Base-by-base conservation (phyloP, 2,113 vertebrate genomes). In the Sorex fumeus region DNA sequence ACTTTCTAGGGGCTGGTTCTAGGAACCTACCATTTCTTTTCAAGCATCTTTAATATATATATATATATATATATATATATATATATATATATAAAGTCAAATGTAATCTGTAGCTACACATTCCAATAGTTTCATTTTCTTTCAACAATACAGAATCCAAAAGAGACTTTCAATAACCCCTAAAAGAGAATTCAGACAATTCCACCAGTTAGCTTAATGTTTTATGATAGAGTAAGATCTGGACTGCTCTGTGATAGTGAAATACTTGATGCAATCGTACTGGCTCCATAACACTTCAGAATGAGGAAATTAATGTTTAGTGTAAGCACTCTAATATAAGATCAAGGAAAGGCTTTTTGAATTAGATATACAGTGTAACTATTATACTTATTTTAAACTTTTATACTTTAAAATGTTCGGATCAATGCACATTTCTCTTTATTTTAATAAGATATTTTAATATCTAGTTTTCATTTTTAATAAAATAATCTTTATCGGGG, bases 401-500 rank as follows among this genome's bases (percentile, higher is more conserved):
- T 64, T 50, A 60, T n/a, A 28, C 21, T 60, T 80, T 36, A 30
- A 43, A 90, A 47, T 43, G 1, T 70, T 72, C 9, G 84, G 2
- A 9, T 76, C 0, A 47, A 60, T 60, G 6, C 57, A 60, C 18
- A 6, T 60, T 60, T 60, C 21, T 7, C 57, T 60, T 60, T 60
- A 60, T 43, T 81, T 83, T 76, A 74, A 3, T 77, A 45, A 34
- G 21, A 50, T 53, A 30, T 45, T 88, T 88, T 69, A 85, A 77
- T 83, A 84, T 19, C 8, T 70, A 79, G 47, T 50, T 28, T 57
- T 4, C 16, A 87, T 60, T 3, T 43, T 45, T 57, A 53, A 21
- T 45, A 43, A 9, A 43, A 12, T 88, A 28, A 27, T 75, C 53
- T 72, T 88, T 50, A 2, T 50, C 47, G 10, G 47, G n/a, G n/a